A percentile compares a stretch with the other conserved stretches of the same genome.
Conservation (phyloP, 2,888 invertebrate species). For the Melitaea athalia region DNA sequence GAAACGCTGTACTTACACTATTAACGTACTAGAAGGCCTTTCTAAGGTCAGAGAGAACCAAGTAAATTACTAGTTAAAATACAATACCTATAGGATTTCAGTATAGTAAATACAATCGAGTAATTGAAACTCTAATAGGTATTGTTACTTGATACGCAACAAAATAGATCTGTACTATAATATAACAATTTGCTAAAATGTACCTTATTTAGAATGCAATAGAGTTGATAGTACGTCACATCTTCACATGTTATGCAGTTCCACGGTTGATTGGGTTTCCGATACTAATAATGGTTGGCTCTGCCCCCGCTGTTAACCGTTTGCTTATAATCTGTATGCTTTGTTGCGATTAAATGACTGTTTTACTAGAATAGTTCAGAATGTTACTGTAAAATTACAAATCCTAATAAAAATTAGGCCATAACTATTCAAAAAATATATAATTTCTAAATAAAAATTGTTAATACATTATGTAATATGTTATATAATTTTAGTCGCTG, state of each 20-base stretch:
- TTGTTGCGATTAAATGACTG: not conserved
- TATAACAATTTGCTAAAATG: not conserved
- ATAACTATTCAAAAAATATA: too few species aligned
- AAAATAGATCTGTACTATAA: not conserved
- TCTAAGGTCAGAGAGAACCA: too few species aligned
- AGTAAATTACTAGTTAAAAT: too few species aligned
- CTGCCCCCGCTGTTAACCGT: not conserved
- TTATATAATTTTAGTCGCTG: too few species aligned
- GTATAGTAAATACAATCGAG: too few species aligned
- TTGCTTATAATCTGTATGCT: not conserved
- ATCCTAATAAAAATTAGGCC: too few species aligned
- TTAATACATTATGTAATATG: too few species aligned
- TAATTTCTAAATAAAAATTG: too few species aligned
- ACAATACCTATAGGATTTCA: too few species aligned
- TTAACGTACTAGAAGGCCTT: too few species aligned
- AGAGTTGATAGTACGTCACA: constrained; percentile 1
- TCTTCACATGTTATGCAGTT: not conserved
- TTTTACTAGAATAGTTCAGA: not conserved
- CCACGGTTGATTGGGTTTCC: constrained; percentile 27
- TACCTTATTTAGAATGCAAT: not conserved
- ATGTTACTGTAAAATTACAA: not conserved
- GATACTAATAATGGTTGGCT: constrained; percentile 15
- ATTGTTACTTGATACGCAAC: not conserved
- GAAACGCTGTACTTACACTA: too few species aligned
- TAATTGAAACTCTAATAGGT: too few species aligned